A percentile compares a stretch with the other conserved stretches of the same genome.
Evolutionary conservation across 2,797 vertebrate species (phyloP).

Genomic region (Pygocentrus nattereri): DNA sequence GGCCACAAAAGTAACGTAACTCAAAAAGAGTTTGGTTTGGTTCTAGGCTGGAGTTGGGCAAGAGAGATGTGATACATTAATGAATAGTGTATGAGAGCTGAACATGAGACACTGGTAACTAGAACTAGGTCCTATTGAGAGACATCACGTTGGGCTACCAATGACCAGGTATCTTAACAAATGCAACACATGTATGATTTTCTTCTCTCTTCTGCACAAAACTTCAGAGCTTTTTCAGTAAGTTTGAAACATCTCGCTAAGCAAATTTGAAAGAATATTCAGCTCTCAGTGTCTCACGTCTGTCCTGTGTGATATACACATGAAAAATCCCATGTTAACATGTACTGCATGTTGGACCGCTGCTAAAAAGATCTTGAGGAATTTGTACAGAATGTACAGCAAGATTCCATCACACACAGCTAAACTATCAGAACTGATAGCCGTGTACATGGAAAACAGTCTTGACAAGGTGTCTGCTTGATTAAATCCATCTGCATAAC

Average conservation of each 20-base stretch:
- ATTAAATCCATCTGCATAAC: background rate
- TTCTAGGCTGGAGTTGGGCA: conserved; percentile 73
- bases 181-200: conserved; percentile 21
- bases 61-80: conserved; percentile 83
- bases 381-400: background rate
- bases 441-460: background rate
- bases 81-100: conserved; percentile 89
- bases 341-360: background rate
- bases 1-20: conserved; percentile 71
- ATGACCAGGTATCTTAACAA: conserved; percentile 59
- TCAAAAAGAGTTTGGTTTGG: conserved; percentile 78
- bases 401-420: background rate
- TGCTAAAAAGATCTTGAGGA: background rate
- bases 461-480: background rate
- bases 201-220: background rate
- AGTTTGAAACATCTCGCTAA: background rate
- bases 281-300: background rate
- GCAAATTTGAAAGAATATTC: background rate
- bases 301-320: too few relatives aligned
- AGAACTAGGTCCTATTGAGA: conserved; percentile 77
- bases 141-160: conserved; percentile 70
- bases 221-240: background rate
- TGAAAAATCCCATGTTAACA: too few relatives aligned
- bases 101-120: conserved; percentile 83
- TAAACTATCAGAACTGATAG: background rate